phyloP scores from a whole-genome alignment of 2,888 invertebrate species.

The Pristionchus entomophagus region DNA sequence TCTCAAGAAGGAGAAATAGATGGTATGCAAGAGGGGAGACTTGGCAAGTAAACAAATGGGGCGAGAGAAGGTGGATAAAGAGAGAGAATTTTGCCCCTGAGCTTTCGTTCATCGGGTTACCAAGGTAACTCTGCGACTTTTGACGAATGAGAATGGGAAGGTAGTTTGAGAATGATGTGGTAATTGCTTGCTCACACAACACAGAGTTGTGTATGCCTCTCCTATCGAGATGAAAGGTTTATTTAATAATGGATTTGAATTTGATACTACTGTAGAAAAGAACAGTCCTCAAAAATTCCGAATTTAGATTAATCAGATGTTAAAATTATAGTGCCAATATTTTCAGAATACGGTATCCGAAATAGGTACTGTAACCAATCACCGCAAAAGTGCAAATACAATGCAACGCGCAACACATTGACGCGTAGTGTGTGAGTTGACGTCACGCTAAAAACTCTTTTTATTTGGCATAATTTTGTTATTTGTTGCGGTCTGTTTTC shows the following conservation, averaged over 20 bases:
- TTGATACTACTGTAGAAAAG: too few relatives aligned
- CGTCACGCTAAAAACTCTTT: too few relatives aligned
- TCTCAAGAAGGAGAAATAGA: background rate
- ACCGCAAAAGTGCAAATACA: background rate
- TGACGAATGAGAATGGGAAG: background rate
- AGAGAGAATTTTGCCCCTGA: conserved; percentile 18
- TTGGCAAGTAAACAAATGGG: conserved; percentile 38
- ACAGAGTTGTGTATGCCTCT: background rate
- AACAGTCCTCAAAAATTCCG: too few relatives aligned
- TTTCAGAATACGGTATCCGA: background rate
- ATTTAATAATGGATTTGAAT: background rate
- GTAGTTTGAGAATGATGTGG: background rate
- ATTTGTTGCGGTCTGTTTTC: background rate
- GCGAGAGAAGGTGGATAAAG: conserved; percentile 13
- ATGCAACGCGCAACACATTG: background rate
- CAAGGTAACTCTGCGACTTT: conserved; percentile 36
- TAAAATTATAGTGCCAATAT: background rate
- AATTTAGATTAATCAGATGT: too few relatives aligned
- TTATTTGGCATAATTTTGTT: background rate
- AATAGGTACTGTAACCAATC: background rate
- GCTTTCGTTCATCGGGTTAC: conserved; percentile 22
- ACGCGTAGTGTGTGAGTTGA: background rate
- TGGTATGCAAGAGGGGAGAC: conserved; percentile 4
- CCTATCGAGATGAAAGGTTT: too few relatives aligned
- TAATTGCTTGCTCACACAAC: background rate